These are phyloP conservation scores for Rhyacichthys aspro DNA, from an alignment of 2,797 vertebrate genomes.

Conservation along the genomic window DNA sequence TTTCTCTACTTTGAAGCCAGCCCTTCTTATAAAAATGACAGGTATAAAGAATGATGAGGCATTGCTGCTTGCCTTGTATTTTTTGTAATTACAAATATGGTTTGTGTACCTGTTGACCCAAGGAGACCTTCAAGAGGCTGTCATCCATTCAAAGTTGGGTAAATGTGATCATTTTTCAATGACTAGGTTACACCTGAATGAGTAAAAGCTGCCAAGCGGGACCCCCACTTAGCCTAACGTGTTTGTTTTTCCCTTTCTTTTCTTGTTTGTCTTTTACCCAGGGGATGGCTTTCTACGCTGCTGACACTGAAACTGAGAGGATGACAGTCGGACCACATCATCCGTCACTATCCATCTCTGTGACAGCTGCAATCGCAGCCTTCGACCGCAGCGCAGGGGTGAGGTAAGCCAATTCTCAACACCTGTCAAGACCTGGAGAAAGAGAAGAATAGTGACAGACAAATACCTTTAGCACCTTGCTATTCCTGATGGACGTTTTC, in stretches of 20 bases:
- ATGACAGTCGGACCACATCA: constrained; percentile 51
- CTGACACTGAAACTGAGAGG: constrained; percentile 53
- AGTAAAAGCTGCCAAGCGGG: constrained; percentile 61
- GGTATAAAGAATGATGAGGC: constrained; percentile 30
- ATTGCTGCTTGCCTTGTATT: constrained; percentile 25
- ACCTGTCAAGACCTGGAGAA: constrained; percentile 59
- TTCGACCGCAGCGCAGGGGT: constrained; percentile 25
- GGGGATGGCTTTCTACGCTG: constrained; percentile 43
- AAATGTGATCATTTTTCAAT: constrained; percentile 49
- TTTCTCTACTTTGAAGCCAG: constrained; percentile 20
- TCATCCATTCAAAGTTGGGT: constrained; percentile 21
- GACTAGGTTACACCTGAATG: constrained; percentile 48
- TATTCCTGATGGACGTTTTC: constrained; percentile 39
- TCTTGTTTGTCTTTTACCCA: constrained; percentile 52
- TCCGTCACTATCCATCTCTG: constrained; percentile 62
- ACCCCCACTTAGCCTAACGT: constrained; percentile 47
- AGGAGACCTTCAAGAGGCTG: constrained; percentile 10
- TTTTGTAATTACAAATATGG: constrained; percentile 17
- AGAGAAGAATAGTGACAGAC: constrained; percentile 45
- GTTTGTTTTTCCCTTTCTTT: constrained; percentile 73
- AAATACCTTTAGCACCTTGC: constrained; percentile 35
- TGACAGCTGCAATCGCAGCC: constrained; percentile 24
- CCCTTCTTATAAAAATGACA: constrained; percentile 31
- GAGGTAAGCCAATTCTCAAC: constrained; percentile 59
- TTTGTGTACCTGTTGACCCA: constrained; percentile 37